phyloP scores from a whole-genome alignment of 2,888 invertebrate species.

The Chaetogeoica ovagalla region DNA sequence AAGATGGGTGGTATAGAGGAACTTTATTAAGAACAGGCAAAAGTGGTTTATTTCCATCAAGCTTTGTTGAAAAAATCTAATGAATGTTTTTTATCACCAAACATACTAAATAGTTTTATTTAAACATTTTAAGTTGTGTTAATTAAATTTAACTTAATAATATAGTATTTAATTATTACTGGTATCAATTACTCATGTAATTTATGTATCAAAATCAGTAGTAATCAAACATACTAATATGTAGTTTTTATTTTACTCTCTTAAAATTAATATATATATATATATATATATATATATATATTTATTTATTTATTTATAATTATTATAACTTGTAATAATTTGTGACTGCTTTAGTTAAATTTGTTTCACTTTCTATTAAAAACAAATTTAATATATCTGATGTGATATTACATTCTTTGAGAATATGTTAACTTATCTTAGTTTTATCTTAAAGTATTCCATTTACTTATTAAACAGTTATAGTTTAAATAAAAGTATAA shows the following conservation, averaged over 20 bases:
- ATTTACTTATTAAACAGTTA: background rate
- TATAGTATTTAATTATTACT: slow-evolving; percentile 18
- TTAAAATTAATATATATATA: background rate
- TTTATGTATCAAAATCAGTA: slow-evolving; percentile 13
- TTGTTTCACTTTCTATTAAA: slow-evolving; percentile 6
- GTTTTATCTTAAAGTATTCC: slow-evolving; percentile 12
- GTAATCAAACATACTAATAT: background rate
- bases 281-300: background rate
- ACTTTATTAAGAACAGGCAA: slow-evolving; percentile 86
- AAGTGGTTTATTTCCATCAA: slow-evolving; percentile 92
- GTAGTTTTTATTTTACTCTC: slow-evolving; percentile 7
- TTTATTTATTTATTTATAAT: background rate
- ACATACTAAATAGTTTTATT: slow-evolving; percentile 2
- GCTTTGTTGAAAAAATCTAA: slow-evolving; percentile 76
- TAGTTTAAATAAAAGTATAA: background rate
- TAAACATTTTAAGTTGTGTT: background rate
- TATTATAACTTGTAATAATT: slow-evolving; percentile 24
- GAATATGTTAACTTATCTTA: background rate
- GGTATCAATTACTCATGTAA: slow-evolving; percentile 22
- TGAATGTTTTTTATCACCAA: background rate
- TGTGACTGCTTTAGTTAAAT: slow-evolving; percentile 37
- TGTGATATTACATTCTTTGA: slow-evolving; percentile 27
- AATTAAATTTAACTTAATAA: slow-evolving; percentile 26
- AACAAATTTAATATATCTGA: slow-evolving; percentile 21
- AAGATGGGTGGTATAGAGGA: slow-evolving; percentile 95